Base-by-base conservation (phyloP, 2,113 vertebrate species). In the Grus americana region DNA sequence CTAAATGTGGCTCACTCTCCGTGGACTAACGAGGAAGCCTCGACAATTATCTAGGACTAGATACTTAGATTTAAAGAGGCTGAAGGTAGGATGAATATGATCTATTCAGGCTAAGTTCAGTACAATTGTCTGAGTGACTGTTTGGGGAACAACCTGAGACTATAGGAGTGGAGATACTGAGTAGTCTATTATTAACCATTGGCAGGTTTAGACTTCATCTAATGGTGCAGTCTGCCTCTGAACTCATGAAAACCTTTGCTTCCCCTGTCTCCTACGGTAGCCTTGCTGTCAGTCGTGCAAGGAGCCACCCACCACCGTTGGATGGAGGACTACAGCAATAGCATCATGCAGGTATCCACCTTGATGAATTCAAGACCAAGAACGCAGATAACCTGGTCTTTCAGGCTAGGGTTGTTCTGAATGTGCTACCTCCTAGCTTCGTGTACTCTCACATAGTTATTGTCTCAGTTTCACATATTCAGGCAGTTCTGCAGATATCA, bases 261-360 rank as follows among this genome's bases (percentile, higher is more conserved):
- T 67, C 21, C 21, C 55, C 38, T 65, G 3, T 50, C 19, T 71
- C 36, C 21, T 63, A 4, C 0, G 0, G 18, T 16, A 67, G n/a
- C 30, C n/a, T 81, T 78, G 32, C 47, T 86, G 30, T 68, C 62
- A 66, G 24, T 63, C 66, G 30, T 81, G 19, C 34, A 20, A 76
- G 50, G 32, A 61, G 61, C 52, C 57, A 61, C 17, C 40, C 54
- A 52, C 16, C 27, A 65, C 58, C 1, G 1, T 1, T 20, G 14
- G 29, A 46, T 4, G 6, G 55, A 78, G 20, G 32, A 71, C 19
- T 74, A 49, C 13, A 66, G 55, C 42, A 58, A 40, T 34, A 59
- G 30, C 15, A 61, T 54, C 14, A 4, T 14, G 18, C 36, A 59
- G 46, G 27, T 54, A 32, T 62, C 75, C 12, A 9, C 57, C 29